These are phyloP conservation scores for Neodiprion pinetum DNA, from an alignment of 1,140 invertebrate genomes.

Conservation along the genomic window DNA sequence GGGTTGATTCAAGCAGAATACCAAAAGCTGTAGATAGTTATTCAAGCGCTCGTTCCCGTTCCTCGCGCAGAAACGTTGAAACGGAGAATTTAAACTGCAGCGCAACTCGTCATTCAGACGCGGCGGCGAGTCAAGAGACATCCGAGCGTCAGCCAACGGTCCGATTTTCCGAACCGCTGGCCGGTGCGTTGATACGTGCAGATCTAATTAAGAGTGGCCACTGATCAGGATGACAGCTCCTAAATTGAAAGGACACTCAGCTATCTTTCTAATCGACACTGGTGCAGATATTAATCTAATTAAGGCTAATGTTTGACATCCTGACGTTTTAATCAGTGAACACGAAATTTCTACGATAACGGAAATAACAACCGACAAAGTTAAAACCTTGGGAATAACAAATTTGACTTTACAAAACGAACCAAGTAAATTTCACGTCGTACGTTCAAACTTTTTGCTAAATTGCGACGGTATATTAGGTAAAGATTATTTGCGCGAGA, in stretches of 20 bases:
- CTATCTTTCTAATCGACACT: background rate
- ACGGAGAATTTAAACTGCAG: background rate
- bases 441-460: no score
- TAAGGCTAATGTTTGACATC: background rate
- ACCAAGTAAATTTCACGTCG: no score
- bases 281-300: background rate
- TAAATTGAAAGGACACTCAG: background rate
- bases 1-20: no score
- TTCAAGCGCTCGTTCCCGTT: background rate
- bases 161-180: background rate
- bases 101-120: background rate
- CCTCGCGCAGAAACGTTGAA: background rate
- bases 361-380: no score
- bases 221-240: background rate
- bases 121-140: background rate
- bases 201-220: background rate
- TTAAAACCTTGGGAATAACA: no score
- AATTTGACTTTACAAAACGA: no score
- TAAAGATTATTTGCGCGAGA: no score
- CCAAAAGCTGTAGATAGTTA: background rate
- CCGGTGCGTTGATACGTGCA: background rate
- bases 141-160: background rate
- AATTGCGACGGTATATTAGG: no score
- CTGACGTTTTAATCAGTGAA: background rate
- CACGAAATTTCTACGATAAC: background rate